phyloP scores from a whole-genome alignment of 2,888 invertebrate species.

The Dexiosoma caninum region DNA sequence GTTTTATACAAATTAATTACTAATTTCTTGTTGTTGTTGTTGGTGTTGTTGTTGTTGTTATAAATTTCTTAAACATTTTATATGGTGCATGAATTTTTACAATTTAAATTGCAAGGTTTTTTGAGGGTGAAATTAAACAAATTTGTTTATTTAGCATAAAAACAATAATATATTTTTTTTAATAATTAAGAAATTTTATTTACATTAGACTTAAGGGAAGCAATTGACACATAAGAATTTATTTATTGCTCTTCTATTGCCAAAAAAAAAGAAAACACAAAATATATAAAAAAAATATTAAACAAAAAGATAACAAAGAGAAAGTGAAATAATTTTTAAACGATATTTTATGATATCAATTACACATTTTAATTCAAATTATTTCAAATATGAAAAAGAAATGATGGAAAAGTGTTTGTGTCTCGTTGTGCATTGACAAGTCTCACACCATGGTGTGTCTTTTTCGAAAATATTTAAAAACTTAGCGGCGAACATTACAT shows the following conservation, averaged over 20 bases:
- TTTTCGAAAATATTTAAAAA: no score
- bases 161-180: neutral
- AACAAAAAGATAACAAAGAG: no score
- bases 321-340: neutral
- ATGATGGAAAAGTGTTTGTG: neutral
- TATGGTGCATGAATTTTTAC: slow-evolving; percentile 39
- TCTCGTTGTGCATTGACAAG: no score
- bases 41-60: slow-evolving; percentile 1
- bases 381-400: neutral
- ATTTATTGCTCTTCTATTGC: no score
- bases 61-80: slow-evolving; percentile 25
- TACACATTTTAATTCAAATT: neutral
- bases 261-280: no score
- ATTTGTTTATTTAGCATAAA: neutral
- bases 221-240: neutral
- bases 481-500: no score
- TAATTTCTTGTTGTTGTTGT: slow-evolving; percentile 40
- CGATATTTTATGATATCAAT: neutral
- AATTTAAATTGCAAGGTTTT: neutral
- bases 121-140: neutral
- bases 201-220: slow-evolving; percentile 2
- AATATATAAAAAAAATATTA: no score
- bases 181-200: neutral
- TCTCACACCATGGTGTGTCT: no score
- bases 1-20: slow-evolving; percentile 65